A percentile compares a stretch with the other conserved stretches of the same genome.
Evolutionary conservation across 2,888 invertebrate species (phyloP).

Genomic region (Dryobotodes eremita): DNA sequence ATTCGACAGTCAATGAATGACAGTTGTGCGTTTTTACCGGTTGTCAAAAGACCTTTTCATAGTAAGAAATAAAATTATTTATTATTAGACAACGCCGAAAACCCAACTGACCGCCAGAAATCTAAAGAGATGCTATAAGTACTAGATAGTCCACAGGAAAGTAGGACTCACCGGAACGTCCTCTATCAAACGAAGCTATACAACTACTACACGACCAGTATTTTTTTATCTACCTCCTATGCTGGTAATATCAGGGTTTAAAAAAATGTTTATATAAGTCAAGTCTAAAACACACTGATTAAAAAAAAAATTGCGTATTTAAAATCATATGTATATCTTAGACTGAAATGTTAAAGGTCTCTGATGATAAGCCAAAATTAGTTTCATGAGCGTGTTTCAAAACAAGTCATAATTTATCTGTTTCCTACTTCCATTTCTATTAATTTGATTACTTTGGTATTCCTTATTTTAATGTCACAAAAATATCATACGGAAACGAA

Average conservation of each 20-base stretch:
- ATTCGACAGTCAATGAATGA: background rate
- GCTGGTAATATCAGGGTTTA: background rate
- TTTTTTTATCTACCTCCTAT: background rate
- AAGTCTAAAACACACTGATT: background rate
- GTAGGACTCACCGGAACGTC: constrained; percentile 3
- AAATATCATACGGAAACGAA: background rate
- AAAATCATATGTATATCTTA: background rate
- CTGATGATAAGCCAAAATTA: background rate
- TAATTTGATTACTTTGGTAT: too few relatives aligned
- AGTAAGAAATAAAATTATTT: background rate
- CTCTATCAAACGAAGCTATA: background rate
- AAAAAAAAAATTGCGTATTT: background rate
- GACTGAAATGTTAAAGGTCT: background rate
- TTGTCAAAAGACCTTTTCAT: background rate
- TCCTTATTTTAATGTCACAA: background rate
- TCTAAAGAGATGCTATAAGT: background rate
- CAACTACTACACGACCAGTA: background rate
- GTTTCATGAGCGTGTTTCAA: background rate
- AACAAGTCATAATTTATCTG: background rate
- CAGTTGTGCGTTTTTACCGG: background rate
- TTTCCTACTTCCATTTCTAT: background rate
- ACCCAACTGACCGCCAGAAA: background rate
- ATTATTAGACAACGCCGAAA: background rate
- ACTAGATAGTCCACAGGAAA: background rate
- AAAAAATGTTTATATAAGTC: background rate